phyloP scores from a whole-genome alignment of 2,888 invertebrate genomes.

The Sarcophaga variegata region DNA sequence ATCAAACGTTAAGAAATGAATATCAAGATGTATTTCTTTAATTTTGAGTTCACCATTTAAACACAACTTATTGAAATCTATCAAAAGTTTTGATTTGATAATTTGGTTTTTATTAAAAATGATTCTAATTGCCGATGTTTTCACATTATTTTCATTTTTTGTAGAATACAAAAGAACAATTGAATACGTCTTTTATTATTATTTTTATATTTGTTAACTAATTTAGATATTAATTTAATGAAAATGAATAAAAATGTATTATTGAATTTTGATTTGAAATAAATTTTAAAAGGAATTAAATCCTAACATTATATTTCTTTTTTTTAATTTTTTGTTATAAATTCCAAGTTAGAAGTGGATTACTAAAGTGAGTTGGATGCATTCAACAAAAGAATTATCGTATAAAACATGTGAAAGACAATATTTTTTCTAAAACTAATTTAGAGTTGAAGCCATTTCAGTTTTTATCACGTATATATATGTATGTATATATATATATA shows the following conservation, averaged over 20 bases:
- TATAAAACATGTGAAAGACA: too few relatives aligned
- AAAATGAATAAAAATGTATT: constrained; percentile 70
- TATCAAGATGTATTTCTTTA: constrained; percentile 19
- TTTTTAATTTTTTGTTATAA: too few relatives aligned
- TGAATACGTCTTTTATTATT: constrained; percentile 39
- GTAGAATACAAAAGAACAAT: background rate
- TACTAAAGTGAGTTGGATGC: too few relatives aligned
- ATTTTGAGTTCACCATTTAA: constrained; percentile 29
- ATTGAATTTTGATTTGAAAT: constrained; percentile 73
- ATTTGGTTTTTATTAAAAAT: constrained; percentile 34
- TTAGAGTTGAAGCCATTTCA: too few relatives aligned
- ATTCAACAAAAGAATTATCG: too few relatives aligned
- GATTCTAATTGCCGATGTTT: constrained; percentile 21
- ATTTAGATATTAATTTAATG: constrained; percentile 57
- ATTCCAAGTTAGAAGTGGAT: too few relatives aligned
- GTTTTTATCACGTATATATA: too few relatives aligned
- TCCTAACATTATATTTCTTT: background rate
- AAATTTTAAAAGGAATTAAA: constrained; percentile 54
- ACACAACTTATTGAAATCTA: constrained; percentile 30
- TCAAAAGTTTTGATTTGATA: constrained; percentile 44
- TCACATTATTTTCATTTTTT: constrained; percentile 16
- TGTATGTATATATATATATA: too few relatives aligned
- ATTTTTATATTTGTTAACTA: constrained; percentile 49
- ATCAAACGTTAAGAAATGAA: constrained; percentile 24
- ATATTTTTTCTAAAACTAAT: too few relatives aligned